These are phyloP conservation scores for Myopa tessellatipennis DNA, from an alignment of 2,888 invertebrate genomes.

Conservation along the genomic window DNA sequence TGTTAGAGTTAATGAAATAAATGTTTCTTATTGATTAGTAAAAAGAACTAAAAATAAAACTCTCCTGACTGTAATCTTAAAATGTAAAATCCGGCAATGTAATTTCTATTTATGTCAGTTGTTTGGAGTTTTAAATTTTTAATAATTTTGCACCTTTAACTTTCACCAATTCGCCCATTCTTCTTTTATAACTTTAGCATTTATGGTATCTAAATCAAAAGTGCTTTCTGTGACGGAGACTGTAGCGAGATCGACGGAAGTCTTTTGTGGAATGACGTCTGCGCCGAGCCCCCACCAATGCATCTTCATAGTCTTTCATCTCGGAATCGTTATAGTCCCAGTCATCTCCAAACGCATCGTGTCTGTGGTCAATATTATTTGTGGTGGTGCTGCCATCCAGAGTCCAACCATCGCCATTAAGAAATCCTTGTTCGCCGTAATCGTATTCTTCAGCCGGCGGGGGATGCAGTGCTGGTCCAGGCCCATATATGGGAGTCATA, in stretches of 20 bases:
- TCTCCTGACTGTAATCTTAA: too few relatives aligned
- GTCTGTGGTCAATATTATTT: conserved; percentile 25
- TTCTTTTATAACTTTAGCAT: too few relatives aligned
- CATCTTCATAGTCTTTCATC: neutral
- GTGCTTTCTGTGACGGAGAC: conserved; percentile 47
- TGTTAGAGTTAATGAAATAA: too few relatives aligned
- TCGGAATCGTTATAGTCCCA: neutral
- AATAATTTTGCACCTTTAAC: too few relatives aligned
- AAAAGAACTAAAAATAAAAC: too few relatives aligned
- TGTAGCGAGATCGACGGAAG: conserved; percentile 56
- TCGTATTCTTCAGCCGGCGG: conserved; percentile 21
- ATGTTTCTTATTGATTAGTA: too few relatives aligned
- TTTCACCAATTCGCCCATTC: too few relatives aligned
- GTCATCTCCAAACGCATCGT: neutral
- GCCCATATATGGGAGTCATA: conserved; percentile 34
- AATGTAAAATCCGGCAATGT: too few relatives aligned
- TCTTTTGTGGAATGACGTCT: conserved; percentile 40
- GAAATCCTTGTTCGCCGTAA: conserved; percentile 26
- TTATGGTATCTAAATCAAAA: neutral
- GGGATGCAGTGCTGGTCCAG: conserved; percentile 1
- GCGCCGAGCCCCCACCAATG: conserved; percentile 45
- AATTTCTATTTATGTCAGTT: too few relatives aligned
- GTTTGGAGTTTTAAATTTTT: too few relatives aligned
- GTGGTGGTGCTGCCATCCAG: conserved; percentile 46
- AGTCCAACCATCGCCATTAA: conserved; percentile 44